These are phyloP conservation scores for Artibeus jamaicensis DNA, from an alignment of 2,797 vertebrate genomes.

Conservation along the genomic window DNA sequence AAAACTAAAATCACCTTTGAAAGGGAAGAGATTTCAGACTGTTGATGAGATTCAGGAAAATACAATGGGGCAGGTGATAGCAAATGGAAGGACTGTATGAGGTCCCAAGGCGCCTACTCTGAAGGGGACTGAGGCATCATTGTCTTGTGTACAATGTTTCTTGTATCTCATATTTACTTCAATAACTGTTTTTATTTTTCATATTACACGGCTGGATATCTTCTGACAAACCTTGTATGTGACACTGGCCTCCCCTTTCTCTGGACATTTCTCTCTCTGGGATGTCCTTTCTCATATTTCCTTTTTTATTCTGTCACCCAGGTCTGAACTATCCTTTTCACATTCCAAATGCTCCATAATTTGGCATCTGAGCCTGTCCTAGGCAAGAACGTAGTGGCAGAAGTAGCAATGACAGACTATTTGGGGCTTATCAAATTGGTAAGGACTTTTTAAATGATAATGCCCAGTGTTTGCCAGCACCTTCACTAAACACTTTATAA, in stretches of 20 bases:
- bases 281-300: neutral
- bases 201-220: neutral
- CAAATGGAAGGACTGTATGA: neutral
- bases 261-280: neutral
- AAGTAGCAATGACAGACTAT: constrained; percentile 30
- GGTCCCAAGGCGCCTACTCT: neutral
- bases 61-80: neutral
- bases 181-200: neutral
- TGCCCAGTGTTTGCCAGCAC: neutral
- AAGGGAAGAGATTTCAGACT: neutral
- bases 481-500: neutral
- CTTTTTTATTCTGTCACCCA: constrained; percentile 31
- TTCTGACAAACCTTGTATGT: neutral
- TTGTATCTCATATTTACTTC: neutral
- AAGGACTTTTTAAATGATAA: neutral
- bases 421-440: neutral
- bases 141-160: neutral
- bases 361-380: neutral
- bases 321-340: constrained; percentile 7
- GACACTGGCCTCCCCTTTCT: neutral
- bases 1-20: neutral
- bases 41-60: neutral
- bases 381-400: constrained; percentile 7
- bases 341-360: constrained; percentile 35
- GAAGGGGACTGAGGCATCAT: neutral